Evolutionary conservation across 2,113 vertebrate genomes (phyloP), one percentile per base, ranked within the genome.

Genomic region (Semnornis frantzii): DNA sequence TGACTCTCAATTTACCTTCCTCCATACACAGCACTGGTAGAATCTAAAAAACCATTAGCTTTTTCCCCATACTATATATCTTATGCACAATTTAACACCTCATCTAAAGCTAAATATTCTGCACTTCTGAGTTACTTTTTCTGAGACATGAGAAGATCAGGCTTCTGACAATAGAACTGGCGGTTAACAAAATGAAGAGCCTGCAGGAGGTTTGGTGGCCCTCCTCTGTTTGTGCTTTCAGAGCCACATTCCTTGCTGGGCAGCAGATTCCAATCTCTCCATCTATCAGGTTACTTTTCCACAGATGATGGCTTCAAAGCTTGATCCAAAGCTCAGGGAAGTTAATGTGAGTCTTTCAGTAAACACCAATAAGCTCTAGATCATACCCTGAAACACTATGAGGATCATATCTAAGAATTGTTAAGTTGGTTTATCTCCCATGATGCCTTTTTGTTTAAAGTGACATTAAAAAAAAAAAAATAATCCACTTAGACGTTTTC

Each of bases 231-330:
- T 82, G 44, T 55, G 62, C 55, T 91, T 89, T 96, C 87, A 85
- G 44, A 89, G 85, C 12, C 73, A 81, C 87, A 85, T 69, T 88
- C 89, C 94, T 91, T 50, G 76, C 93, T 94, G 90, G 39, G 69
- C 91, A 94, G 75, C 71, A 95, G 94, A 97, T 96, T 95, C 93
- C 94, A 83, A 88, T 96, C 95, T 96, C 85, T 24, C 73, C 90
- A 91, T 95, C 93, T 94, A 93, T 96, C 94, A 79, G 96, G 94
- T 97, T 97, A 97, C 95, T 87, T 66, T 84, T 74, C 89, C 93
- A 93, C 71, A 63, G 92, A 94, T 89, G 78, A 89, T 76, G 58
- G 64, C 93, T 84, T 79, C 70, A 89, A 34, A 62, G 82, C 59
- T 92, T 85, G 92, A 83, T 81, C 81, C 89, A 82, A 84, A 94